Conservation (phyloP, 2,888 invertebrate genomes). For the Loripinus fragilis region DNA sequence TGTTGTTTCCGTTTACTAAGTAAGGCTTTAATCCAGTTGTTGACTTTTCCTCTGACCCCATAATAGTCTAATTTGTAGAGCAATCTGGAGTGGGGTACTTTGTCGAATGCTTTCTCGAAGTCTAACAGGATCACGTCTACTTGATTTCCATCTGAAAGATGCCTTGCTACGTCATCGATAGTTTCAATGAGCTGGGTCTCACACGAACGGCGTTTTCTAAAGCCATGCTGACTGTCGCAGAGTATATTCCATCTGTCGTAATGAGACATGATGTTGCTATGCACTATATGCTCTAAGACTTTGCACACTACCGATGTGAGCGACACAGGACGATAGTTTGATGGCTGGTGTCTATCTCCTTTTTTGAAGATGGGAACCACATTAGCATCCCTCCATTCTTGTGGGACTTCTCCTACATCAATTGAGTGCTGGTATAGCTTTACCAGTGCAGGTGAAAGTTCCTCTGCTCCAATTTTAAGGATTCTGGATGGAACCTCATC, state of each 20-base stretch:
- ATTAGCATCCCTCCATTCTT: conserved; percentile 22
- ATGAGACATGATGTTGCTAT: conserved; percentile 20
- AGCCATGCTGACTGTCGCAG: conserved; percentile 20
- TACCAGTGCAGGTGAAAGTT: conserved; percentile 9
- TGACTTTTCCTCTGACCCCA: conserved; percentile 8
- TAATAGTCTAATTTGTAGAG: conserved; percentile 6
- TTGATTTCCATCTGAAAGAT: neutral
- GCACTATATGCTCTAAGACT: conserved; percentile 26
- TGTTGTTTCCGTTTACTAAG: conserved; percentile 20
- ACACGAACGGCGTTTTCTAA: conserved; percentile 10
- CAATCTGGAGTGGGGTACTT: conserved; percentile 8
- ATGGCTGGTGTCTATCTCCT: conserved; percentile 24
- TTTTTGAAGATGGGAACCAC: conserved; percentile 33
- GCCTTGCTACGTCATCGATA: conserved; percentile 11
- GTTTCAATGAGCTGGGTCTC: conserved; percentile 17
- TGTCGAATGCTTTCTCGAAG: conserved; percentile 9
- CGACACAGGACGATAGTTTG: conserved; percentile 25
- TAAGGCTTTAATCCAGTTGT: conserved; percentile 43
- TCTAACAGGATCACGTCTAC: conserved; percentile 4
- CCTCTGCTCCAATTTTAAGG: conserved; percentile 9
- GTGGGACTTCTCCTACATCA: conserved; percentile 11
- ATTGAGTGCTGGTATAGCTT: conserved; percentile 22
- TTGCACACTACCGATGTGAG: conserved; percentile 27
- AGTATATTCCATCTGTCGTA: conserved; percentile 18
- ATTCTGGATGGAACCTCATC: conserved; percentile 15